Evolutionary conservation across 92 coral and sea anemone genomes (phyloP).

Genomic region (Diadumene lineata): DNA sequence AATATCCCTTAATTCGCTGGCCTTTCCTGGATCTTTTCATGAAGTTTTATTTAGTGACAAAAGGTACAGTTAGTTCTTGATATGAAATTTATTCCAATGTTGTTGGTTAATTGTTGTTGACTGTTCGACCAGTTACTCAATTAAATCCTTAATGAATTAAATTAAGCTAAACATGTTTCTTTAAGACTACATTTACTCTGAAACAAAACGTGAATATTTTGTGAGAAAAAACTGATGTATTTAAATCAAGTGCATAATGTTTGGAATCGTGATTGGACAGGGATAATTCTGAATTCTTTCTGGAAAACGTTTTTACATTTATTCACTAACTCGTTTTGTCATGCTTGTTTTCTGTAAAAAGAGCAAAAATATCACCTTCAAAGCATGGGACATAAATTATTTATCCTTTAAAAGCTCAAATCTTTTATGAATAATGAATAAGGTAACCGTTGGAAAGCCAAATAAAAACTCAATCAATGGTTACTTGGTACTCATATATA

Average conservation of each 20-base stretch:
- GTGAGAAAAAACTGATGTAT: not conserved
- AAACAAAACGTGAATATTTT: not conserved
- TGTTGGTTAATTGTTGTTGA: not conserved
- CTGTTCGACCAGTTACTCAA: not conserved
- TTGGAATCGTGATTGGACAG: no score
- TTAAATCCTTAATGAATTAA: not conserved
- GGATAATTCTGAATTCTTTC: not conserved
- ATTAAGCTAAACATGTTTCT: not conserved
- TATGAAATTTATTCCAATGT: not conserved
- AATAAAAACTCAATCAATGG: slow-evolving; percentile 20
- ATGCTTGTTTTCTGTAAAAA: not conserved
- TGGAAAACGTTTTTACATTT: not conserved
- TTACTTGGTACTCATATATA: not conserved
- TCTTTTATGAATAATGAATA: slow-evolving; percentile 48
- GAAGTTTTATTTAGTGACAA: slow-evolving; percentile 41
- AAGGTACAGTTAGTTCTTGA: slow-evolving; percentile 14
- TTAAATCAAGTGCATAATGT: no score
- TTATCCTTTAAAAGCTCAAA: slow-evolving; percentile 39
- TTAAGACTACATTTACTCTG: not conserved
- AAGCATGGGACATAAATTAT: slow-evolving; percentile 43
- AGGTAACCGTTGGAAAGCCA: slow-evolving; percentile 34
- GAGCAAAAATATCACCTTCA: slow-evolving; percentile 22
- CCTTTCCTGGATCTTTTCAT: slow-evolving; percentile 34
- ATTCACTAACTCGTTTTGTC: not conserved
- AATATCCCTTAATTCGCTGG: slow-evolving; percentile 34